Evolutionary conservation across 2,888 invertebrate genomes (phyloP).

Genomic region (Punctoribates punctum): DNA sequence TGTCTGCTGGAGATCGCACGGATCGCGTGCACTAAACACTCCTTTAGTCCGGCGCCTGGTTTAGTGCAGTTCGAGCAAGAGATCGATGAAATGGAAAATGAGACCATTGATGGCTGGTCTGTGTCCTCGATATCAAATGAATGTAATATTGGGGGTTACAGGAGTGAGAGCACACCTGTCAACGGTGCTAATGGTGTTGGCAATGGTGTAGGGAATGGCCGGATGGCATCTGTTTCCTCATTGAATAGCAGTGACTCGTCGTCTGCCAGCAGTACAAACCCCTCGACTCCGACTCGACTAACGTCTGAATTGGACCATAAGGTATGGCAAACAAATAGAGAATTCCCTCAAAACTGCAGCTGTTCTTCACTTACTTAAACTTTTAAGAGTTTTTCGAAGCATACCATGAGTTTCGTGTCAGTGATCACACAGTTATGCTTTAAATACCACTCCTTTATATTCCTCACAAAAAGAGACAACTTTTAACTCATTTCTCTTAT

Average conservation of each 20-base stretch:
- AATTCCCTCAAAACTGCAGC: neutral
- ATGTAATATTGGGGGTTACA: neutral
- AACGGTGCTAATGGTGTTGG: neutral
- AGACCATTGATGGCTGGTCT: conserved; percentile 34
- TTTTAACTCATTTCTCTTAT: conserved; percentile 5
- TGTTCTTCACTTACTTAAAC: conserved; percentile 1
- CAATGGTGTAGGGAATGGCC: neutral
- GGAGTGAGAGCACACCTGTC: conserved; percentile 1
- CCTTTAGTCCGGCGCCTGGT: conserved; percentile 70
- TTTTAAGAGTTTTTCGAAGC: neutral
- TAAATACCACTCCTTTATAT: conserved; percentile 12
- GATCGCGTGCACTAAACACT: conserved; percentile 67
- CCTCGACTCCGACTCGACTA: conserved; percentile 42
- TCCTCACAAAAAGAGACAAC: neutral
- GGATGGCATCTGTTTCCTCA: conserved; percentile 32
- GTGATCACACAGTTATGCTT: neutral
- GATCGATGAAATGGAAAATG: conserved; percentile 61
- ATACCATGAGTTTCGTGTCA: conserved; percentile 19
- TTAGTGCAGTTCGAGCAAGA: conserved; percentile 78
- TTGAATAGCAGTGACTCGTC: neutral
- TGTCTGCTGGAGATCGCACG: conserved; percentile 80
- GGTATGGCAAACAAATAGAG: conserved; percentile 24
- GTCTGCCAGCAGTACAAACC: conserved; percentile 21
- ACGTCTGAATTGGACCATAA: conserved; percentile 43
- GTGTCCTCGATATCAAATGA: conserved; percentile 20